Evolutionary conservation across 2,888 invertebrate genomes (phyloP), one percentile per base, ranked within the genome.

Genomic region (Leucoma salicis): DNA sequence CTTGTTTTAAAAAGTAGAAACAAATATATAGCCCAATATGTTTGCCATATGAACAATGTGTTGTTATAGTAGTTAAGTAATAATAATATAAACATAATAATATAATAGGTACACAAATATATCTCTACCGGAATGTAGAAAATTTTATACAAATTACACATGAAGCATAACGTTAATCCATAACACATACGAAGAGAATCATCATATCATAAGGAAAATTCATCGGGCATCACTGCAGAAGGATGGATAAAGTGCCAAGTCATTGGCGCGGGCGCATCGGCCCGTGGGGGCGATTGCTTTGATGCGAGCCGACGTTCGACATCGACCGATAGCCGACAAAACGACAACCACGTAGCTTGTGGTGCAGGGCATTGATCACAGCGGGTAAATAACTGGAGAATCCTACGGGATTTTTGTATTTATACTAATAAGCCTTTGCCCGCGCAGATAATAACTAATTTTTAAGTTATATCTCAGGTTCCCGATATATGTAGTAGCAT

Each of bases 261-360:
- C 87, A 87, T 70, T 66, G 76, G 68, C 78, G 82, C 85, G 68
- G 78, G 77, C 84, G 80, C 83, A 80, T 63, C 73, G 75, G 68
- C 60, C 66, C 73, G 60, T 65, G 65, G 68, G 69, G 65, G 62
- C 67, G 66, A 68, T 59, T 53, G 72, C 87, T 88, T 88, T 88
- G 87, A 88, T 82, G 82, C 74, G 65, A 67, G 82, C 87, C 88
- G 85, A 79, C 86, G 75, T 79, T 85, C 85, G 82, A 82, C 85
- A 78, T 78, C 83, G 76, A 46, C 66, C 84, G 83, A 86, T 85
- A 80, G 76, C 81, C 78, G 80, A 85, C 84, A 86, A 87, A 86
- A 86, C 83, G 84, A 86, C 81, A 74, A 81, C 70, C 70, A 55
- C 57, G 50, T 44, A 42, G 47, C 41, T 41, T 36, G 37, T 46